phyloP scores from a whole-genome alignment of 2,797 vertebrate species.

The Schizothorax lantsangensis region DNA sequence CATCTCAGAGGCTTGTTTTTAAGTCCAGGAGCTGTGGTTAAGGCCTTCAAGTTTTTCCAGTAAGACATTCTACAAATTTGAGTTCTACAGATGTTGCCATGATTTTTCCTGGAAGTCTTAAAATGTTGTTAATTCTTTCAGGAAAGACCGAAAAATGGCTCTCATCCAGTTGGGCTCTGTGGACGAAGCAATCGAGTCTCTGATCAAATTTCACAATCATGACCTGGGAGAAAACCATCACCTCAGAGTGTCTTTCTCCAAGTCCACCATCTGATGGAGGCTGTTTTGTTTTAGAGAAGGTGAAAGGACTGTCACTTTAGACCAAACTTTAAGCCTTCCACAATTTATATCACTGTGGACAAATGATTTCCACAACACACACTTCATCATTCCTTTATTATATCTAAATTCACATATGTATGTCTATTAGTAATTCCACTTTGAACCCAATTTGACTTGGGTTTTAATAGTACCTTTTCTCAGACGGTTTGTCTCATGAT shows the following conservation, averaged over 20 bases:
- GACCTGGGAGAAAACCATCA: conserved; percentile 89
- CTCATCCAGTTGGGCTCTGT: conserved; percentile 89
- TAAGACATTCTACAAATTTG: conserved; percentile 73
- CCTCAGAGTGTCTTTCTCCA: conserved; percentile 94
- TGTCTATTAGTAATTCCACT: conserved; percentile 69
- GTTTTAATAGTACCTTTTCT: conserved; percentile 54
- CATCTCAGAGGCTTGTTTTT: conserved; percentile 91
- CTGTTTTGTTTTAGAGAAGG: conserved; percentile 62
- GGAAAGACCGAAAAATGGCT: conserved; percentile 91
- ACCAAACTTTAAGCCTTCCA: conserved; percentile 75
- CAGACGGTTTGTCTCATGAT: conserved; percentile 48
- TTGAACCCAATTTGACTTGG: conserved; percentile 66
- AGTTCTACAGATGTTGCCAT: not conserved
- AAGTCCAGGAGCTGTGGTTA: conserved; percentile 89
- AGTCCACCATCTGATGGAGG: conserved; percentile 87
- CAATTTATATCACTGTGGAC: conserved; percentile 65
- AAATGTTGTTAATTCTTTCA: conserved; percentile 57
- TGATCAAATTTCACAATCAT: conserved; percentile 93
- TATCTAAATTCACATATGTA: conserved; percentile 39
- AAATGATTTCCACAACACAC: conserved; percentile 74
- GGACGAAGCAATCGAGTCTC: conserved; percentile 92
- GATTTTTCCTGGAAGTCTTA: not conserved
- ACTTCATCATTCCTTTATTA: conserved; percentile 90
- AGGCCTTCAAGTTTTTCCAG: conserved; percentile 99
- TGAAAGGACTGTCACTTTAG: conserved; percentile 72